Evolutionary conservation across 2,797 vertebrate species (phyloP).

Genomic region (Odontamblyopus lacepedii): DNA sequence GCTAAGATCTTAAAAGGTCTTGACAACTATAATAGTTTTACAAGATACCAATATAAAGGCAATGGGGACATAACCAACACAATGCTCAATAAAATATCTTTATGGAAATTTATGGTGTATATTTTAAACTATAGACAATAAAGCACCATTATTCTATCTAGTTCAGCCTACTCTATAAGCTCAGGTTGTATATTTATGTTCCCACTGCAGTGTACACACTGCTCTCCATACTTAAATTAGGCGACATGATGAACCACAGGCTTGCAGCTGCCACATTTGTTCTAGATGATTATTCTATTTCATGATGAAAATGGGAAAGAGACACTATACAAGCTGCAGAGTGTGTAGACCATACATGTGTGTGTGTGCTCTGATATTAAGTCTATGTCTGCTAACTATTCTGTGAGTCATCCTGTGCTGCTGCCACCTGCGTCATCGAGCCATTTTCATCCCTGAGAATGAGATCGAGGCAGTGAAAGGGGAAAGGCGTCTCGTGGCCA

Average conservation of each 20-base stretch:
- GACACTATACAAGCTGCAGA: conserved; percentile 16
- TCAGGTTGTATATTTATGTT: background rate
- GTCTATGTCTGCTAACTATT: conserved; percentile 41
- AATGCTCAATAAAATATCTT: background rate
- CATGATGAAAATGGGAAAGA: conserved; percentile 8
- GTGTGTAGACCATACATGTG: conserved; percentile 12
- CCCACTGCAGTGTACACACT: conserved; percentile 5
- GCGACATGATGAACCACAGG: conserved; percentile 10
- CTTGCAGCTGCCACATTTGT: conserved; percentile 17
- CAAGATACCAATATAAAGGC: background rate
- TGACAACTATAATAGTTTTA: background rate
- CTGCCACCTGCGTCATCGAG: conserved; percentile 66
- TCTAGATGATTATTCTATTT: conserved; percentile 16
- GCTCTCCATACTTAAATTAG: conserved; percentile 3
- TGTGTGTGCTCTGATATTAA: conserved; percentile 6
- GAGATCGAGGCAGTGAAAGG: conserved; percentile 32
- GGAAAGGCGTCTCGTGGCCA: conserved; percentile 27
- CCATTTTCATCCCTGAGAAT: conserved; percentile 48
- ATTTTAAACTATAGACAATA: background rate
- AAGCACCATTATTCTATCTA: background rate
- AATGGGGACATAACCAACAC: background rate
- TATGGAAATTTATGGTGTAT: too few relatives aligned
- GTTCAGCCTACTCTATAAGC: background rate
- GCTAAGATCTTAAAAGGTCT: background rate
- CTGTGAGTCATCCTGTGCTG: conserved; percentile 68